Evolutionary conservation across 2,888 invertebrate species (phyloP).

Genomic region (Chymomyza fuscimana): DNA sequence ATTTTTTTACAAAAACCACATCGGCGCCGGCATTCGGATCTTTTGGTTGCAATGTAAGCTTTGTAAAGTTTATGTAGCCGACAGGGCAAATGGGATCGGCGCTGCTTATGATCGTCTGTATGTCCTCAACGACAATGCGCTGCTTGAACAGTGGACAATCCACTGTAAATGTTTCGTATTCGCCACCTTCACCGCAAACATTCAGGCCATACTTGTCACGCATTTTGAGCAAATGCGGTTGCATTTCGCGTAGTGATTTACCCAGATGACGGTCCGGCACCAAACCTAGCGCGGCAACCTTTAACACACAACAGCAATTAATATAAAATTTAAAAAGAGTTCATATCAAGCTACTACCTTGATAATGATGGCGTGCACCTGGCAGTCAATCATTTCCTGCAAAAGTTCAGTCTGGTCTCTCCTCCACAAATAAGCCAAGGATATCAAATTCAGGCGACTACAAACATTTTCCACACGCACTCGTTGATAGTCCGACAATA

Average conservation of each 20-base stretch:
- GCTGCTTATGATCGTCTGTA: constrained; percentile 92
- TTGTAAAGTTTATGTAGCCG: constrained; percentile 93
- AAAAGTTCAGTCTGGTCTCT: constrained; percentile 95
- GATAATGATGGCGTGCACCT: constrained; percentile 95
- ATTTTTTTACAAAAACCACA: constrained; percentile 81
- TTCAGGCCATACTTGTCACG: constrained; percentile 96
- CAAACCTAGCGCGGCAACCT: constrained; percentile 92
- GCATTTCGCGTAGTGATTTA: constrained; percentile 90
- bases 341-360: constrained; percentile 84
- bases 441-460: constrained; percentile 91
- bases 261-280: constrained; percentile 93
- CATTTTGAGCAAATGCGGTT: constrained; percentile 92
- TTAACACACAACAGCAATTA: constrained; percentile 57
- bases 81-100: constrained; percentile 96
- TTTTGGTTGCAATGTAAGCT: constrained; percentile 88
- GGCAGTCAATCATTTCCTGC: constrained; percentile 97
- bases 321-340: neutral
- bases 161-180: constrained; percentile 98
- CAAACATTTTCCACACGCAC: constrained; percentile 99
- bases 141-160: constrained; percentile 98
- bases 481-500: constrained; percentile 98
- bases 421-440: constrained; percentile 97
- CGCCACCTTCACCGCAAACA: constrained; percentile 99
- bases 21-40: constrained; percentile 75
- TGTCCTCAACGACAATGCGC: constrained; percentile 91